Evolutionary conservation across 2,888 invertebrate species (phyloP).

Genomic region (Nebria salina): DNA sequence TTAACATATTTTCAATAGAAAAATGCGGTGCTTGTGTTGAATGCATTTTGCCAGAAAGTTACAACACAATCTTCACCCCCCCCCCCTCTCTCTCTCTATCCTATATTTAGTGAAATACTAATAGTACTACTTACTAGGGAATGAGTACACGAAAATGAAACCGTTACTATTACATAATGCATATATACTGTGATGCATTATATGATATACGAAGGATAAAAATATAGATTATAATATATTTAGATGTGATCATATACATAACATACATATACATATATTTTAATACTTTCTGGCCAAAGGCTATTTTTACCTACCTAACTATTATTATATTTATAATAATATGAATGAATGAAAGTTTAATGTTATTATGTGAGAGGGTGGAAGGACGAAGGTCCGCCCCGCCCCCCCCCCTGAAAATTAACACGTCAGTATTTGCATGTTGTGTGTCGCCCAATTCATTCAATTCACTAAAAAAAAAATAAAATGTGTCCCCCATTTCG

Average conservation of each 20-base stretch:
- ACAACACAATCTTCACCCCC: not conserved
- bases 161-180: not conserved
- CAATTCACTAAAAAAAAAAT: slow-evolving; percentile 3
- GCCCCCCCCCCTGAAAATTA: slow-evolving; percentile 58
- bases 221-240: slow-evolving; percentile 47
- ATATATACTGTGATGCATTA: not conserved
- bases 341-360: slow-evolving; percentile 44
- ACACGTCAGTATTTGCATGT: slow-evolving; percentile 47
- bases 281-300: slow-evolving; percentile 47
- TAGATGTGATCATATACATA: slow-evolving; percentile 47
- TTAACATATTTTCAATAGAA: too few relatives aligned
- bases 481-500: not conserved
- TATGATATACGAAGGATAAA: slow-evolving; percentile 14
- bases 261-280: slow-evolving; percentile 44
- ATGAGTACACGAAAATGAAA: not conserved
- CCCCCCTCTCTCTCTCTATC: too few relatives aligned
- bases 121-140: not conserved
- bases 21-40: not conserved
- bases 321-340: slow-evolving; percentile 43
- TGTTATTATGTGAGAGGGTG: slow-evolving; percentile 48
- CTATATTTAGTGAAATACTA: not conserved
- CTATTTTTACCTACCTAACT: slow-evolving; percentile 47
- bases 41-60: not conserved
- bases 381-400: slow-evolving; percentile 54
- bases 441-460: slow-evolving; percentile 46